phyloP scores from a whole-genome alignment of 2,113 vertebrate genomes.

The Nannobrachium achirus region DNA sequence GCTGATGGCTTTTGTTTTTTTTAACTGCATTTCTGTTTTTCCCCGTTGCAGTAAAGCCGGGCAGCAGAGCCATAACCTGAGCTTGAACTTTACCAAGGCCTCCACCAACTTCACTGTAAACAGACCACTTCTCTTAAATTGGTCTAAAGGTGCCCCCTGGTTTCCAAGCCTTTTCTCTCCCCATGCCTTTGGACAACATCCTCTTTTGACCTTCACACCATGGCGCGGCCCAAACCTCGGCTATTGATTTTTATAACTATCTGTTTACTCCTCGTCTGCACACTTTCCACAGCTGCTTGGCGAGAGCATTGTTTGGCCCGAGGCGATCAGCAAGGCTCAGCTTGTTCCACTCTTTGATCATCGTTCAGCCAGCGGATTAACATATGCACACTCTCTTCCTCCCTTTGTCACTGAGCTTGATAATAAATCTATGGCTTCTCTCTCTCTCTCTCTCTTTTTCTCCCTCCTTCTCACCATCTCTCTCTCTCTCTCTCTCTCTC shows the following conservation, averaged over 20 bases:
- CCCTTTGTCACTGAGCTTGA: constrained; percentile 79
- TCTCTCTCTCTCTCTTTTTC: constrained; percentile 39
- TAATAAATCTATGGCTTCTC: constrained; percentile 75
- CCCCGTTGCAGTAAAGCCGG: neutral
- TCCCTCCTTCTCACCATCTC: constrained; percentile 39
- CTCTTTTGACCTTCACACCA: constrained; percentile 66
- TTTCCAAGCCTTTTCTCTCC: constrained; percentile 49
- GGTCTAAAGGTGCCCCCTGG: constrained; percentile 55
- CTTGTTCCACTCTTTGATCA: constrained; percentile 87
- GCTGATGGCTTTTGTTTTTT: constrained; percentile 6
- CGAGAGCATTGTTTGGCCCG: constrained; percentile 79
- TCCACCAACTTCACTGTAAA: constrained; percentile 51
- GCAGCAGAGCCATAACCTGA: constrained; percentile 40
- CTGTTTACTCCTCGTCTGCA: constrained; percentile 76
- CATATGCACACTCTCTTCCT: constrained; percentile 82
- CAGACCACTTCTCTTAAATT: constrained; percentile 57
- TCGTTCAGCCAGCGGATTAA: constrained; percentile 83
- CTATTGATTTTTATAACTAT: constrained; percentile 78
- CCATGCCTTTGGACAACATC: constrained; percentile 29
- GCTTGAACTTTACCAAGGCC: constrained; percentile 45
- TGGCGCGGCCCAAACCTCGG: constrained; percentile 50
- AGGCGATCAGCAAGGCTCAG: constrained; percentile 86
- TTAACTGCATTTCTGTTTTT: neutral
- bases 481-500: constrained; percentile 33
- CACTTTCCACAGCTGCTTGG: constrained; percentile 74